These are phyloP conservation scores for Neoascia interrupta DNA, from an alignment of 2,888 invertebrate species.

Conservation along the genomic window DNA sequence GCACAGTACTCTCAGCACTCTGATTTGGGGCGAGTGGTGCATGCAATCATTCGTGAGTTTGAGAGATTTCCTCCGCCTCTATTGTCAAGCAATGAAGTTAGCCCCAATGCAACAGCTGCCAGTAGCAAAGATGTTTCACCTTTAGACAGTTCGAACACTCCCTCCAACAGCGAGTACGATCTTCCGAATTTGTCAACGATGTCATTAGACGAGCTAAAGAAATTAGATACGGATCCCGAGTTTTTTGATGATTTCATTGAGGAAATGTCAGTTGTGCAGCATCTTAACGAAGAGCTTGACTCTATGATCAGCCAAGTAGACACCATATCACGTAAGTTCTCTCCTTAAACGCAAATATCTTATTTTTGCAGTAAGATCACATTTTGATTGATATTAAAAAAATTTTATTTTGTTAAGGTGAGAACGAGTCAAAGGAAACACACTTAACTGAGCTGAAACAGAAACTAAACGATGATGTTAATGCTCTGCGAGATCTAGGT, in stretches of 20 bases:
- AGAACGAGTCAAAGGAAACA: constrained; percentile 83
- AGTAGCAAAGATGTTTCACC: constrained; percentile 72
- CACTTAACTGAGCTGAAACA: constrained; percentile 80
- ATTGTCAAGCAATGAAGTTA: constrained; percentile 68
- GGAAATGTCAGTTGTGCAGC: constrained; percentile 84
- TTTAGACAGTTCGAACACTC: constrained; percentile 62
- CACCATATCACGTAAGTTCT: constrained; percentile 82
- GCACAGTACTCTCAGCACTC: constrained; percentile 86
- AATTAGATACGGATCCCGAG: constrained; percentile 85
- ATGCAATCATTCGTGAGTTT: constrained; percentile 89
- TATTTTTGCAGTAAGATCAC: not conserved
- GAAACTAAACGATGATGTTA: constrained; percentile 83
- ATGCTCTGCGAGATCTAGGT: constrained; percentile 85
- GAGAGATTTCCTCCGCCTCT: constrained; percentile 84
- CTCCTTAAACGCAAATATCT: constrained; percentile 3
- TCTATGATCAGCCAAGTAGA: constrained; percentile 87
- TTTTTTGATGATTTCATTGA: constrained; percentile 87
- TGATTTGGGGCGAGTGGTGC: constrained; percentile 89
- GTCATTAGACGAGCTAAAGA: constrained; percentile 84
- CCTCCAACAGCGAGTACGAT: constrained; percentile 71
- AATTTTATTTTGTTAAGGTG: constrained; percentile 81
- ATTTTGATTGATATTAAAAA: too few species aligned
- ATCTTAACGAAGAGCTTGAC: constrained; percentile 85
- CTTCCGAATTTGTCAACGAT: constrained; percentile 79
- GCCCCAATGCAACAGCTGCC: constrained; percentile 29